phyloP scores from a whole-genome alignment of 2,797 vertebrate species.

The Amazonetta brasiliensis region DNA sequence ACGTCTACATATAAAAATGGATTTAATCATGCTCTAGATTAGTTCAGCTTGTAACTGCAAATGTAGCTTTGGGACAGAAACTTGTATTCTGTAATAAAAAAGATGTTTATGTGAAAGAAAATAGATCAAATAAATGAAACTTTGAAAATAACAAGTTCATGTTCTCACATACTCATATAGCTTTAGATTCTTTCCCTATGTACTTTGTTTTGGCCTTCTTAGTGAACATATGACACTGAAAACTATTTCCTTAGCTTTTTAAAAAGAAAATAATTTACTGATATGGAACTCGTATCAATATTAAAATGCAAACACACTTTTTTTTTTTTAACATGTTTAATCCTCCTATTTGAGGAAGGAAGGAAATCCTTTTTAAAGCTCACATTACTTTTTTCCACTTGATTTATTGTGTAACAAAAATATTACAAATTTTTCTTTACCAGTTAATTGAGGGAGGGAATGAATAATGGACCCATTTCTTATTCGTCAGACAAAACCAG shows the following conservation, averaged over 20 bases:
- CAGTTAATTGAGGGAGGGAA: background rate
- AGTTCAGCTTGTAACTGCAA: background rate
- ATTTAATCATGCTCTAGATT: background rate
- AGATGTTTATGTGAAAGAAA: background rate
- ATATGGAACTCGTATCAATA: background rate
- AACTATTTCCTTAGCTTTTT: background rate
- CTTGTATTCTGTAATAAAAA: background rate
- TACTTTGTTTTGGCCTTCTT: background rate
- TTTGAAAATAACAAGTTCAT: background rate
- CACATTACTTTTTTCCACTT: background rate
- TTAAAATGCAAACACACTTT: background rate
- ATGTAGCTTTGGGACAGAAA: background rate
- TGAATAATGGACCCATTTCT: background rate
- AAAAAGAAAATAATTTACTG: background rate
- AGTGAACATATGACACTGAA: background rate
- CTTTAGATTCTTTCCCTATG: background rate
- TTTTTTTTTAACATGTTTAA: background rate
- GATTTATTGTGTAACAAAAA: background rate
- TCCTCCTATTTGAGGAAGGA: background rate
- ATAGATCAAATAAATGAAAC: background rate
- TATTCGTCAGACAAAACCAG: background rate
- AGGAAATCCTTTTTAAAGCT: background rate
- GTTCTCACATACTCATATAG: background rate
- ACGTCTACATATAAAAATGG: background rate
- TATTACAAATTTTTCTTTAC: background rate